Evolutionary conservation across 2,797 vertebrate genomes (phyloP).

Genomic region (Macrochelys suwanniensis): DNA sequence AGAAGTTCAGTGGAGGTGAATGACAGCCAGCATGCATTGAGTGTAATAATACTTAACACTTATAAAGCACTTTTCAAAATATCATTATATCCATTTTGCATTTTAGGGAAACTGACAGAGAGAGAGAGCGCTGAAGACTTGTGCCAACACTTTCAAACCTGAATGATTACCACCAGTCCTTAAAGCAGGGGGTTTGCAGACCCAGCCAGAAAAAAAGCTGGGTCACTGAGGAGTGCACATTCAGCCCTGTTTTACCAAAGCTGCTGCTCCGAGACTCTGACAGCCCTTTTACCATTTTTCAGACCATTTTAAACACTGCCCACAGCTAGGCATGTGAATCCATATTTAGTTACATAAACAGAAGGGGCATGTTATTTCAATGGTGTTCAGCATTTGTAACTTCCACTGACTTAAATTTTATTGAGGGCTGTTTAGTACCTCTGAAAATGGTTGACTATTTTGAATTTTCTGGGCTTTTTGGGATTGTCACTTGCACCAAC

Average conservation of each 20-base stretch:
- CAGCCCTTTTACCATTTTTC: too few species aligned
- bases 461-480: neutral
- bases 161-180: neutral
- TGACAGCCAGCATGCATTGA: neutral
- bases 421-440: neutral
- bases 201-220: too few species aligned
- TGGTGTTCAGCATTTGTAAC: too few species aligned
- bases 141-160: neutral
- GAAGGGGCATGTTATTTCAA: too few species aligned
- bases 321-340: neutral
- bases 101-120: neutral
- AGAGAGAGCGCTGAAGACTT: neutral
- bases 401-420: too few species aligned
- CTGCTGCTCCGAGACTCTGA: too few species aligned
- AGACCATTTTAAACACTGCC: neutral
- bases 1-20: neutral
- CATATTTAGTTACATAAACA: neutral
- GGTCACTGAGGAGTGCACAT: too few species aligned
- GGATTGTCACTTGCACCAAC: neutral
- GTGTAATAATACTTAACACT: neutral
- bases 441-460: neutral
- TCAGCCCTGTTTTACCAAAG: too few species aligned
- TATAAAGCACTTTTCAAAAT: neutral
- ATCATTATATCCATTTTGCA: neutral
- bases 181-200: neutral